Percentiles rank a stretch among this genome's conserved stretches.
phyloP scores from a whole-genome alignment of 2,797 vertebrate species.

The Parauchenoglanis punctatus region DNA sequence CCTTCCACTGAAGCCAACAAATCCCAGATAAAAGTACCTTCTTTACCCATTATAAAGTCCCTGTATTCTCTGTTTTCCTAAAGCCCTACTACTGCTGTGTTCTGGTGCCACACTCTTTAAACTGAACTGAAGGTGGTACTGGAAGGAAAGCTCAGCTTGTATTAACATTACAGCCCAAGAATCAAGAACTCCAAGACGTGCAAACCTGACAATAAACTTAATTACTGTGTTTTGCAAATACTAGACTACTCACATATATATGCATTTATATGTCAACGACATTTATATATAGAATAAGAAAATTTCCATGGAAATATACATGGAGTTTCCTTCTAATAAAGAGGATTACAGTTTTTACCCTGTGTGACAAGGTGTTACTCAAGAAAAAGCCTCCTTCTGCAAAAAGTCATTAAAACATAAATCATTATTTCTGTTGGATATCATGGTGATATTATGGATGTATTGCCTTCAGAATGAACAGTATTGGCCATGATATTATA shows the following conservation, averaged over 20 bases:
- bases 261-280: background rate
- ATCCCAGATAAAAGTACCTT: background rate
- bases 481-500: constrained; percentile 48
- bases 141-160: background rate
- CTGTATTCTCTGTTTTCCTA: background rate
- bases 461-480: constrained; percentile 60
- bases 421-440: constrained; percentile 65
- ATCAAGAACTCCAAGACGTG: background rate
- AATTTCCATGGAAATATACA: constrained; percentile 61
- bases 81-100: background rate
- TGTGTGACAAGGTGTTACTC: constrained; percentile 73
- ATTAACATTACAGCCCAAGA: background rate
- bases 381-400: constrained; percentile 73
- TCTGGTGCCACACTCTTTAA: background rate
- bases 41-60: no score
- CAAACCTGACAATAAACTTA: background rate
- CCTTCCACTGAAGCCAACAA: background rate
- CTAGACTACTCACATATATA: no score
- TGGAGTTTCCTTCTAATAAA: constrained; percentile 71
- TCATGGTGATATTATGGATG: constrained; percentile 66
- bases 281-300: constrained; percentile 10
- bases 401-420: constrained; percentile 75
- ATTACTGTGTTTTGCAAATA: background rate
- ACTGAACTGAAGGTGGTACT: background rate
- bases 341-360: constrained; percentile 75